These are phyloP conservation scores for Sebastes itinus DNA, from an alignment of 2,797 vertebrate genomes.

Conservation along the genomic window DNA sequence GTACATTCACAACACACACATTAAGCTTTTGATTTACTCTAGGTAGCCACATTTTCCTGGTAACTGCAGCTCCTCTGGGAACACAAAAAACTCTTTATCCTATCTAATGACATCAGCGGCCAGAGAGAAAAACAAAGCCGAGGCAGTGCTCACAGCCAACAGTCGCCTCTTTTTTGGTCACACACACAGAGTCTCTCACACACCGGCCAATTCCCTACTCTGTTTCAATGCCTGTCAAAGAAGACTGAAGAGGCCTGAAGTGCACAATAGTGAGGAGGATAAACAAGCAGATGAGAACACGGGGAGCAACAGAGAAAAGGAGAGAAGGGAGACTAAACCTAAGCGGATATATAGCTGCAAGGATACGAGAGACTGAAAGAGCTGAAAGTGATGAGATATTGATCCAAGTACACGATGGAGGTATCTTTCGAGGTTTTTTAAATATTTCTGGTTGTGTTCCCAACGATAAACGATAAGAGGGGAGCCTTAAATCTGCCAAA, in stretches of 20 bases:
- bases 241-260: slow-evolving; percentile 58
- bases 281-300: slow-evolving; percentile 52
- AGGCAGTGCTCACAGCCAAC: slow-evolving; percentile 67
- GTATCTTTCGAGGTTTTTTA: background rate
- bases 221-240: slow-evolving; percentile 64
- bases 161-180: slow-evolving; percentile 56
- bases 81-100: slow-evolving; percentile 72
- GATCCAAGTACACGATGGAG: background rate
- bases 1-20: slow-evolving; percentile 22
- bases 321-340: background rate
- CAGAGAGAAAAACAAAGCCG: slow-evolving; percentile 61
- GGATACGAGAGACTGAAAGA: background rate
- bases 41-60: slow-evolving; percentile 57
- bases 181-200: slow-evolving; percentile 28
- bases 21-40: slow-evolving; percentile 35
- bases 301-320: slow-evolving; percentile 14
- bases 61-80: slow-evolving; percentile 50
- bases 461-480: background rate
- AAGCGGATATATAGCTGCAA: background rate
- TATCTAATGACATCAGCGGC: slow-evolving; percentile 73
- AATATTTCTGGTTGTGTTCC: background rate
- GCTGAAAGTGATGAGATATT: background rate
- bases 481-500: background rate
- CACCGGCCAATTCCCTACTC: slow-evolving; percentile 62
- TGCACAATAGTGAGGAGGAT: slow-evolving; percentile 56